These are phyloP conservation scores for Bovichtus diacanthus DNA, from an alignment of 2,797 vertebrate genomes.

Conservation along the genomic window DNA sequence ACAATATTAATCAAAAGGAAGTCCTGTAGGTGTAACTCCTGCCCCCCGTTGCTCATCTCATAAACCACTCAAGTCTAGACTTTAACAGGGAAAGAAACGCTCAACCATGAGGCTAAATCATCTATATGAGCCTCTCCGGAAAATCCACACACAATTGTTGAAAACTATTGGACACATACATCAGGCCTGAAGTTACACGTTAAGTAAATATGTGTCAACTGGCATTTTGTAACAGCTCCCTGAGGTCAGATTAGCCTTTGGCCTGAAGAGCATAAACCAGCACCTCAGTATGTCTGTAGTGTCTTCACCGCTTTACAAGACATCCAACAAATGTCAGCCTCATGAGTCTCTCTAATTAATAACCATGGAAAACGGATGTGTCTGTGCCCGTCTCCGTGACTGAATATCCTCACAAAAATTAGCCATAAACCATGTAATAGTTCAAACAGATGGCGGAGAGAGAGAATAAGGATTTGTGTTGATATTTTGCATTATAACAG, in stretches of 20 bases:
- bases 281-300: slow-evolving; percentile 37
- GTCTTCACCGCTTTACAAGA: slow-evolving; percentile 39
- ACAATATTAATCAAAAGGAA: slow-evolving; percentile 63
- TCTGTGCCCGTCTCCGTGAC: slow-evolving; percentile 41
- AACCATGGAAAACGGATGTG: slow-evolving; percentile 58
- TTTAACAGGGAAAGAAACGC: slow-evolving; percentile 35
- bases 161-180: slow-evolving; percentile 59
- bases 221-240: slow-evolving; percentile 61
- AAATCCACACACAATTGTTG: slow-evolving; percentile 43
- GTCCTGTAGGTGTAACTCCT: slow-evolving; percentile 52
- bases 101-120: slow-evolving; percentile 64
- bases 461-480: slow-evolving; percentile 32
- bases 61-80: slow-evolving; percentile 65
- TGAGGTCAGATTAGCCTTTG: slow-evolving; percentile 68
- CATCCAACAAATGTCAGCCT: slow-evolving; percentile 56
- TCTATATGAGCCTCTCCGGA: slow-evolving; percentile 58
- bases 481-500: slow-evolving; percentile 52
- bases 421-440: slow-evolving; percentile 54
- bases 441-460: slow-evolving; percentile 56
- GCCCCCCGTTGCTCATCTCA: slow-evolving; percentile 26
- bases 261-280: slow-evolving; percentile 51
- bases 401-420: slow-evolving; percentile 48
- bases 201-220: slow-evolving; percentile 64
- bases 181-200: slow-evolving; percentile 52
- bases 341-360: slow-evolving; percentile 60